phyloP scores from a whole-genome alignment of 2,113 vertebrate species.

The Dunckerocampus dactyliophorus region DNA sequence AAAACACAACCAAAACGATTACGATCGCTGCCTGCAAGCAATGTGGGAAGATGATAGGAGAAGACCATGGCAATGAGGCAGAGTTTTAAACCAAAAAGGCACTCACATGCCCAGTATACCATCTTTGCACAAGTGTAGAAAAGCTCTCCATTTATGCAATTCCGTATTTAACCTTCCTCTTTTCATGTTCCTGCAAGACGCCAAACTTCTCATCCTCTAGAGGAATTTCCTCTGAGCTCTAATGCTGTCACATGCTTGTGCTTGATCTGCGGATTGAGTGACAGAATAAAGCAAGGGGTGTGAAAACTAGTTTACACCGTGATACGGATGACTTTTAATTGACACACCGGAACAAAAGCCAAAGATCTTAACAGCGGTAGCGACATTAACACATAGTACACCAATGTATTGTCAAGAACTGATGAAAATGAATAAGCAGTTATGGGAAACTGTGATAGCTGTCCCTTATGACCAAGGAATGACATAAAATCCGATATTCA shows the following conservation, averaged over 20 bases:
- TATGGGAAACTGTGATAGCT: too few relatives aligned
- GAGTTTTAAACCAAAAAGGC: neutral
- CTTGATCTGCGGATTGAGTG: slow-evolving; percentile 47
- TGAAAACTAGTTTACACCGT: slow-evolving; percentile 21
- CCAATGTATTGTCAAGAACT: too few relatives aligned
- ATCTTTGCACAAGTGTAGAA: neutral
- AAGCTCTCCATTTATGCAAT: neutral
- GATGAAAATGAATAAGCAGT: too few relatives aligned
- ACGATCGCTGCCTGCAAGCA: slow-evolving; percentile 5
- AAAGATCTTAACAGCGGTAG: neutral
- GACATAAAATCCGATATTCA: too few relatives aligned
- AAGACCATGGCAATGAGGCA: slow-evolving; percentile 10
- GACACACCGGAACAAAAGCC: slow-evolving; percentile 6
- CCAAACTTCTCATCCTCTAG: slow-evolving; percentile 45
- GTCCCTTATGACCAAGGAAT: too few relatives aligned
- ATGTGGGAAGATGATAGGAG: slow-evolving; percentile 24
- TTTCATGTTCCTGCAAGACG: slow-evolving; percentile 21
- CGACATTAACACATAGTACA: too few relatives aligned
- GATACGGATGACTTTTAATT: slow-evolving; percentile 7
- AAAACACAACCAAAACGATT: too few relatives aligned
- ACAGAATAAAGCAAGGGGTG: slow-evolving; percentile 37
- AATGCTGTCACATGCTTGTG: slow-evolving; percentile 63
- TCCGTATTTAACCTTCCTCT: slow-evolving; percentile 31
- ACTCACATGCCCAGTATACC: neutral
- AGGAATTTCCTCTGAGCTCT: slow-evolving; percentile 62